These are phyloP conservation scores for Chrysaora quinquecirrha DNA, from an alignment of 30 jellyfish, hydroid and myxozoan species.

Conservation along the genomic window DNA sequence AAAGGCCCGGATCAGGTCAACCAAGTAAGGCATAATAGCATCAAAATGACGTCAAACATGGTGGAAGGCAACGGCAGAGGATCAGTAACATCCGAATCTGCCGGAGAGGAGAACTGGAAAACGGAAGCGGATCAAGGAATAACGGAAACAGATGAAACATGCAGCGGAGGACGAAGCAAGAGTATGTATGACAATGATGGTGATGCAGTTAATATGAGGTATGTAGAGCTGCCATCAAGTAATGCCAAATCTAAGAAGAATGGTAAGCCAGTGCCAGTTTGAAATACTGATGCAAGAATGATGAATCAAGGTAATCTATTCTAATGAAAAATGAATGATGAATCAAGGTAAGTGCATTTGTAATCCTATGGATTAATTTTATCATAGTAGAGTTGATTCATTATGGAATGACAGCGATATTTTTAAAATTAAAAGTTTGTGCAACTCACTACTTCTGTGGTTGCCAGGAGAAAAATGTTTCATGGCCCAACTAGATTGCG, in stretches of 20 bases:
- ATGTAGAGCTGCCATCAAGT: constrained; percentile 64
- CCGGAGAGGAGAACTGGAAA: constrained; percentile 73
- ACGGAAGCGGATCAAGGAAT: constrained; percentile 65
- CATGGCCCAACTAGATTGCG: too few relatives aligned
- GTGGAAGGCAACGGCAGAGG: constrained; percentile 30
- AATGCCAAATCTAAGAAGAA: constrained; percentile 32
- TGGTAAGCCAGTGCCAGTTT: constrained; percentile 65
- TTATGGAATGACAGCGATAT: too few relatives aligned
- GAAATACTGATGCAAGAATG: neutral
- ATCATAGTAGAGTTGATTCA: too few relatives aligned
- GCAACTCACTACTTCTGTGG: too few relatives aligned
- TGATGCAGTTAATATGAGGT: constrained; percentile 57
- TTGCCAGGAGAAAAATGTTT: too few relatives aligned
- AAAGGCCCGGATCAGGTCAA: constrained; percentile 54
- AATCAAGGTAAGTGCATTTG: too few relatives aligned
- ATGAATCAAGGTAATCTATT: too few relatives aligned
- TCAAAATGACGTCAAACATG: constrained; percentile 38
- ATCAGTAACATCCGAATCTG: constrained; percentile 75
- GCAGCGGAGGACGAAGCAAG: constrained; percentile 45
- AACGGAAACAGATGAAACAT: neutral
- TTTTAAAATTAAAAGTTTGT: too few relatives aligned
- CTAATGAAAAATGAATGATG: too few relatives aligned
- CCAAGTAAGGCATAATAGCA: constrained; percentile 62
- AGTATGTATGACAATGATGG: constrained; percentile 85
- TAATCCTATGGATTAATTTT: too few relatives aligned